phyloP scores from a whole-genome alignment of 2,113 vertebrate species.

The Hipposideros armiger region DNA sequence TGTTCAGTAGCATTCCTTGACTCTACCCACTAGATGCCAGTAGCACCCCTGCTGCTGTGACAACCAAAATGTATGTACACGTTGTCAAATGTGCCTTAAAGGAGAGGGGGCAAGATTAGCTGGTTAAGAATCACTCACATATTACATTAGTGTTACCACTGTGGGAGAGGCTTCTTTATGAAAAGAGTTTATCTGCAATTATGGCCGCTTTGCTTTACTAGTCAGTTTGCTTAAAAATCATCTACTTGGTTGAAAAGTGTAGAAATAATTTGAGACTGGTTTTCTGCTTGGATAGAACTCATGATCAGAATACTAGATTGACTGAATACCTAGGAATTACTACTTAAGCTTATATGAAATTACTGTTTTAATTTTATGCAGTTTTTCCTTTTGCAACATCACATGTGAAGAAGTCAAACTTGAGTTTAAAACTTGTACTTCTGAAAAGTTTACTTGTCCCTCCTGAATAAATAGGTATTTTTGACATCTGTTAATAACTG shows the following conservation, averaged over 20 bases:
- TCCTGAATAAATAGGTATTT: constrained; percentile 82
- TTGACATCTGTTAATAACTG: constrained; percentile 86
- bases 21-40: background rate
- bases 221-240: background rate
- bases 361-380: background rate
- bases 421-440: constrained; percentile 50
- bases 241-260: background rate
- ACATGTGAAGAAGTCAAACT: constrained; percentile 25
- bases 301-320: background rate
- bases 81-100: background rate
- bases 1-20: background rate
- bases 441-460: constrained; percentile 72
- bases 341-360: background rate
- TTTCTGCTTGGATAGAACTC: background rate
- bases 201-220: background rate
- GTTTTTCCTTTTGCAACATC: background rate
- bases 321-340: background rate
- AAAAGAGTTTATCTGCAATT: background rate
- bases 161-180: background rate
- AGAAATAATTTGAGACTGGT: constrained; percentile 1
- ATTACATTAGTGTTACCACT: background rate
- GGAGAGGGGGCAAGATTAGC: accelerated
- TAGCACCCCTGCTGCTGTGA: background rate
- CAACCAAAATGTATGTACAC: background rate
- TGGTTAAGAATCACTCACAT: background rate